Evolutionary conservation across 2,888 invertebrate genomes (phyloP).

Genomic region (Lasioglossum marginatum): DNA sequence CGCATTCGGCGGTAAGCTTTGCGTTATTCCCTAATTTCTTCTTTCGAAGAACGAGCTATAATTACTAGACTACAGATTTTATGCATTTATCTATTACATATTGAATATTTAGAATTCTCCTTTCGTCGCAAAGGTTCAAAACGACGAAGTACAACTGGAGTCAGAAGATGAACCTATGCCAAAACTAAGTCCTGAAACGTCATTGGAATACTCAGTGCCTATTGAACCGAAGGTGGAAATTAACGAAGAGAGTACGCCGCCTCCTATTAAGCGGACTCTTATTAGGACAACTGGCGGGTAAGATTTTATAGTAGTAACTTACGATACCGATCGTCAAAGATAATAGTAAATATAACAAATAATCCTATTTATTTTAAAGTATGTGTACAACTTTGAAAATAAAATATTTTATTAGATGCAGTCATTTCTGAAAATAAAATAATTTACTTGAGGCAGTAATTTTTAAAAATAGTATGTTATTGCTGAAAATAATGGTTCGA

Average conservation of each 20-base stretch:
- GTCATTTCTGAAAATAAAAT: too few relatives aligned
- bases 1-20: conserved; percentile 38
- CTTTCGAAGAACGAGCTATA: neutral
- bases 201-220: conserved; percentile 67
- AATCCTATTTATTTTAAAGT: too few relatives aligned
- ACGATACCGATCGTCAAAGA: neutral
- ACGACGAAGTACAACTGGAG: conserved; percentile 62
- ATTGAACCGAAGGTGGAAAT: conserved; percentile 75
- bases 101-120: neutral
- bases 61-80: neutral
- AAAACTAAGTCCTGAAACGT: conserved; percentile 72
- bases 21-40: neutral
- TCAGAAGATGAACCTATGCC: conserved; percentile 70
- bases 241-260: conserved; percentile 70
- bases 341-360: too few relatives aligned
- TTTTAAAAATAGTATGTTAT: too few relatives aligned
- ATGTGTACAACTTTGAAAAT: too few relatives aligned
- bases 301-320: neutral
- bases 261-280: conserved; percentile 78
- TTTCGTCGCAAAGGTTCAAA: conserved; percentile 53
- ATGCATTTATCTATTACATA: neutral
- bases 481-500: too few relatives aligned
- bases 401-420: too few relatives aligned
- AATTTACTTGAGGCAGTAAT: too few relatives aligned
- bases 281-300: conserved; percentile 78